A percentile compares a stretch with the other conserved stretches of the same genome.
Evolutionary conservation across 2,113 vertebrate species (phyloP).

Genomic region (Gasterosteus aculeatus): DNA sequence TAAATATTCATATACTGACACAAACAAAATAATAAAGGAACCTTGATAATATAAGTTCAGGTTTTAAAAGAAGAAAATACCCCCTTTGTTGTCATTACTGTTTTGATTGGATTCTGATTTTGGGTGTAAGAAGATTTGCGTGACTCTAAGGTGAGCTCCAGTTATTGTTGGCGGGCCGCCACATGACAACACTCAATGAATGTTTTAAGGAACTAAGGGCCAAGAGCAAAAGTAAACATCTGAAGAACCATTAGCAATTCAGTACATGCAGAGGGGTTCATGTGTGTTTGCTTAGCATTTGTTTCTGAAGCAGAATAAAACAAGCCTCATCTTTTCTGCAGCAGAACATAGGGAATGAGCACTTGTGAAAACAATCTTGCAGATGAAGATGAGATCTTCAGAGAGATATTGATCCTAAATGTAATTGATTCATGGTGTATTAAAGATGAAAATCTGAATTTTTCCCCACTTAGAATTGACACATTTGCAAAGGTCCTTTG

Average conservation of each 20-base stretch:
- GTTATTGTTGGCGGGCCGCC: background rate
- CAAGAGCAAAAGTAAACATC: background rate
- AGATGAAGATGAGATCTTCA: background rate
- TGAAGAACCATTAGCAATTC: background rate
- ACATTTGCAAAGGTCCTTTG: background rate
- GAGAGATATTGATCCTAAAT: background rate
- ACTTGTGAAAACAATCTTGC: background rate
- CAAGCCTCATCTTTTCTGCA: background rate
- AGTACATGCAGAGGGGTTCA: background rate
- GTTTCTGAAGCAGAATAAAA: background rate
- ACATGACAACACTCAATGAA: slow-evolving; percentile 15
- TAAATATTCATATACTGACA: slow-evolving; percentile 18
- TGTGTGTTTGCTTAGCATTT: background rate
- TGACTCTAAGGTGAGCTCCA: slow-evolving; percentile 15
- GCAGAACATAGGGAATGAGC: background rate
- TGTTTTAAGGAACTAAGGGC: slow-evolving; percentile 14
- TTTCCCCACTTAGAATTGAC: background rate
- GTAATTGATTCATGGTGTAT: background rate
- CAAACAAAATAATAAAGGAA: slow-evolving; percentile 9
- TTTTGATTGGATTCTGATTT: background rate
- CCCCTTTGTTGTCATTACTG: background rate
- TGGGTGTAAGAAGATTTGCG: slow-evolving; percentile 9
- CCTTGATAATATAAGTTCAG: background rate
- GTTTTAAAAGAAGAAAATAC: background rate
- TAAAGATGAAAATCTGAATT: background rate